Base-by-base conservation (phyloP, 1,140 invertebrate genomes). In the Tenebrio molitor region DNA sequence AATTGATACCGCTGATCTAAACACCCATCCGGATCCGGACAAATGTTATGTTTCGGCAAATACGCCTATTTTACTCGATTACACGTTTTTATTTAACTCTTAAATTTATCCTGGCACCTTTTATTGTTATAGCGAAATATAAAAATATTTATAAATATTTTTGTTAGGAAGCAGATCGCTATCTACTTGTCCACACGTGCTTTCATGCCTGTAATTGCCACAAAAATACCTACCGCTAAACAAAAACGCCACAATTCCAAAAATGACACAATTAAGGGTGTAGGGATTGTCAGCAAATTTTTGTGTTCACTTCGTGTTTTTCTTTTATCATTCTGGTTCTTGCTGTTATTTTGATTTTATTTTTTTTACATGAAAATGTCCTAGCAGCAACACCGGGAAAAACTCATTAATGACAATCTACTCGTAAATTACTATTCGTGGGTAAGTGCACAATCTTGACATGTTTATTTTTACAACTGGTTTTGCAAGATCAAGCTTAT, bases 101-200 rank as follows among this genome's bases (percentile, higher is more conserved):
- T 39, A 39, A 39, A 39, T 58, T 58, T 58, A 58, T 8, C 50
- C 10, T n/a, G n/a, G 15, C 50, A 14, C 19, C 25, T 58, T 58
- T 58, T 58, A 58, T 58, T 58, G 50, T 58, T 58, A 58, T 58
- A 29, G 23, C 50, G n/a, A 21, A 7, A 23, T 7, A 14, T 46
- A 29, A 58, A 58, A 29, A 58, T 58, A 23, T 58, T 58, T 58
- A 58, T 58, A 58, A 58, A 58, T 25, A 58, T 33, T 58, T 58
- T 58, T 58, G 36, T 7, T 39, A 12, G 23, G 12, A 14, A n/a
- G 23, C 50, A 58, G 50, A 58, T 58, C 23, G 12, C 21, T 29
- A 58, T 58, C 50, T 58, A 3, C 29, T 8, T 29, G 12, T 58
- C 16, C 23, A 25, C n/a, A 39, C 8, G 29, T 23, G 8, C 16